phyloP scores from a whole-genome alignment of 2,888 invertebrate species.

The Galerucella nymphaeae region DNA sequence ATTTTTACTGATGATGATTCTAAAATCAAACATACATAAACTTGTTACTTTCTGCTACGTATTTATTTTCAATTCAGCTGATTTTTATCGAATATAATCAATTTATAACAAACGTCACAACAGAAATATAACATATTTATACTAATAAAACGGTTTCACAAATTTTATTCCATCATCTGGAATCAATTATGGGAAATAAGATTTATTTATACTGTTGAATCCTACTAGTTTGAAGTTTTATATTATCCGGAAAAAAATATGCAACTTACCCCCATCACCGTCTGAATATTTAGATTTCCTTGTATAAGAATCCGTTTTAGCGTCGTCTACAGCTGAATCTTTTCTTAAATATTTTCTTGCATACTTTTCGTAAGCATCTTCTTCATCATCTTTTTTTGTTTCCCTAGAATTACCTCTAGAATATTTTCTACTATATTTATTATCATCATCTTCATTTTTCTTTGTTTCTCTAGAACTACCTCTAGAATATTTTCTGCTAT shows the following conservation, averaged over 20 bases:
- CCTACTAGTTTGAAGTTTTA: not conserved
- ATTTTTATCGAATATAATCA: too few species aligned
- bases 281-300: conserved; percentile 51
- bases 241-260: not conserved
- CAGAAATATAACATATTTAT: too few species aligned
- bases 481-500: conserved; percentile 50
- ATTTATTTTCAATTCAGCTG: too few species aligned
- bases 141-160: too few species aligned
- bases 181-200: too few species aligned
- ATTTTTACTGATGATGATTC: conserved; percentile 49
- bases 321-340: conserved; percentile 44
- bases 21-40: conserved; percentile 36
- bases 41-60: not conserved
- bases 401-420: conserved; percentile 48
- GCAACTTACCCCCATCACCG: conserved; percentile 39
- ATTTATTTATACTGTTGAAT: too few species aligned
- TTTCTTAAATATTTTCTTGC: conserved; percentile 54
- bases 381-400: conserved; percentile 47
- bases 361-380: conserved; percentile 54
- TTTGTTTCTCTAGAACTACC: conserved; percentile 47
- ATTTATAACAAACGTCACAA: too few species aligned
- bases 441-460: conserved; percentile 49
- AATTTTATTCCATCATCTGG: too few species aligned
- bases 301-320: conserved; percentile 46
- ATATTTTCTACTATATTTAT: conserved; percentile 49